Evolutionary conservation across 2,888 invertebrate species (phyloP).

Genomic region (Zelleria hepariella): DNA sequence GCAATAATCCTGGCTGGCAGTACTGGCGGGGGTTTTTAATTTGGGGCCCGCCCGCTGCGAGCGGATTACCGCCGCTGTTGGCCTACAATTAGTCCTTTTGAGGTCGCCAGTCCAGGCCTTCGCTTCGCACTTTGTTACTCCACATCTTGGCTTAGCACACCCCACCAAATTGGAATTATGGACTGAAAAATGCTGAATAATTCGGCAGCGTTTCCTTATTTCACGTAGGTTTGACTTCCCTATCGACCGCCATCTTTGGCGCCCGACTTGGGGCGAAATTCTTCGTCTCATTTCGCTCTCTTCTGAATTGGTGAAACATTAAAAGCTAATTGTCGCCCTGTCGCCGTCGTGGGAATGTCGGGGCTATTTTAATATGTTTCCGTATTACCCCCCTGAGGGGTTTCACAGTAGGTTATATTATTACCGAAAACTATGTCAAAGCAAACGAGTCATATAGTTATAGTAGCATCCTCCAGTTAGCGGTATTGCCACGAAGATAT

Average conservation of each 20-base stretch:
- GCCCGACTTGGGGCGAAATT: conserved; percentile 4
- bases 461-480: no score
- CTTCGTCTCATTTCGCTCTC: conserved; percentile 11
- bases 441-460: background rate
- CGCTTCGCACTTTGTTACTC: conserved; percentile 9
- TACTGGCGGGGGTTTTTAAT: conserved; percentile 62
- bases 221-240: background rate
- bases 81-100: conserved; percentile 58
- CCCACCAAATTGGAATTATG: background rate
- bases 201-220: no score
- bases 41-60: conserved; percentile 64
- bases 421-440: background rate
- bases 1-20: conserved; percentile 56
- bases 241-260: background rate
- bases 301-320: conserved; percentile 27
- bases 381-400: background rate
- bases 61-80: conserved; percentile 57
- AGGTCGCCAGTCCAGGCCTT: conserved; percentile 34
- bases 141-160: background rate
- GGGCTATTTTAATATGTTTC: conserved; percentile 18
- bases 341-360: conserved; percentile 49
- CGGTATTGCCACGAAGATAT: background rate
- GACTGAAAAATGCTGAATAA: background rate
- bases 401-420: background rate
- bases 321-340: conserved; percentile 38